Conservation (phyloP, 2,797 vertebrate species). For the Falco peregrinus region DNA sequence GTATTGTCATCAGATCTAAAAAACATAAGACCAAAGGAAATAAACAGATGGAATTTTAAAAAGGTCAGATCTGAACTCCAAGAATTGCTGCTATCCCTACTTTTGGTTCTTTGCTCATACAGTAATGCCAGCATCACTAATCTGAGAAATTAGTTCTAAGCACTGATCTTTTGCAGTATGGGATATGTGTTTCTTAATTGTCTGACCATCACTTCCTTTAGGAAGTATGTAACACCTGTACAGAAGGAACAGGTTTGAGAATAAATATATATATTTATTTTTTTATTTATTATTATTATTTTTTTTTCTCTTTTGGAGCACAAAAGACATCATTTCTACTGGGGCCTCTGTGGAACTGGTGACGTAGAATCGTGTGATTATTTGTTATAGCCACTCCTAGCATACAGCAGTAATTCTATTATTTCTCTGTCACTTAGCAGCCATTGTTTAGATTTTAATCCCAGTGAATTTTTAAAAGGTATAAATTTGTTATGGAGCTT, state of each 20-base stretch:
- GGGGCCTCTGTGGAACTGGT: neutral
- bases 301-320: neutral
- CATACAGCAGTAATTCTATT: neutral
- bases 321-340: neutral
- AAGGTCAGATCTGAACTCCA: neutral
- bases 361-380: neutral
- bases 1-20: neutral
- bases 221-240: neutral
- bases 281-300: neutral
- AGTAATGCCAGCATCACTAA: neutral
- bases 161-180: neutral
- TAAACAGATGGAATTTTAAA: accelerated
- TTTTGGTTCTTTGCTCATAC: neutral
- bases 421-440: slow-evolving; percentile 21
- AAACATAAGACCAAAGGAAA: neutral
- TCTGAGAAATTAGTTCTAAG: neutral
- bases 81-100: neutral
- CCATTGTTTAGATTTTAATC: slow-evolving; percentile 22
- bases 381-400: neutral
- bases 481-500: slow-evolving; percentile 22
- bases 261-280: neutral
- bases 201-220: neutral
- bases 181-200: neutral
- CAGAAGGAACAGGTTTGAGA: neutral
- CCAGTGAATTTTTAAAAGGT: slow-evolving; percentile 27